Base-by-base conservation (phyloP, 2,888 invertebrate species). In the Melieria crassipennis region DNA sequence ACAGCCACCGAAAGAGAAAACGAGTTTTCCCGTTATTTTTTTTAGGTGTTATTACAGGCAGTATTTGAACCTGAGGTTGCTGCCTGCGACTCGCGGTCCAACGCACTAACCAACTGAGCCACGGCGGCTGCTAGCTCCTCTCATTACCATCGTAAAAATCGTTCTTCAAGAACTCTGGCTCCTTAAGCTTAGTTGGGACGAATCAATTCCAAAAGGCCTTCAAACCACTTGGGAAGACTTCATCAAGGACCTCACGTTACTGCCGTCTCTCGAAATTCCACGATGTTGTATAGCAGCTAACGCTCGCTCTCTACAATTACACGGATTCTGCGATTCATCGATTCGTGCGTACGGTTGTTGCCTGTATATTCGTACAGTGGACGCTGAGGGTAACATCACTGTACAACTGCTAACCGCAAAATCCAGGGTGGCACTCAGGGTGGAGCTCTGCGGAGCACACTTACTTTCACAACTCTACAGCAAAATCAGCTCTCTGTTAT, bases 251-350 rank as follows among this genome's bases (percentile, higher is more conserved):
- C n/a, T 67, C 7, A 57, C n/a, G 48, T 46, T 43, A 10, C 45
- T 71, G 43, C 4, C 16, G 5, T 58, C 45, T 42, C 5, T 70
- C 11, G 45, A 46, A n/a, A 64, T 72, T 60, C 60, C 60, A 42
- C 43, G 60, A 5, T 60, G 45, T 45, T 60, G 43, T 43, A 45
- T 60, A 43, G 10, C 47, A 16, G 4, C 58, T 2, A 7, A 61
- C 4, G 7, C 48, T 11, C 16, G 71, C 16, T 63, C 16, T 10
- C 6, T 60, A 7, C 72, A 72, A 16, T 5, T 74, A 16, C 72
- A 74, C 58, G 74, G 72, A 5, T 70, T 75, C 56, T 69, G 70
- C 9, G 75, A 75, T 48, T n/a, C 73, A 4, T 72, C 70, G 16
- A 69, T 72, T 56, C 66, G 69, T 5, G 69, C 69, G 5, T 71